phyloP scores from a whole-genome alignment of 2,797 vertebrate genomes.

The Diplodus sargus region DNA sequence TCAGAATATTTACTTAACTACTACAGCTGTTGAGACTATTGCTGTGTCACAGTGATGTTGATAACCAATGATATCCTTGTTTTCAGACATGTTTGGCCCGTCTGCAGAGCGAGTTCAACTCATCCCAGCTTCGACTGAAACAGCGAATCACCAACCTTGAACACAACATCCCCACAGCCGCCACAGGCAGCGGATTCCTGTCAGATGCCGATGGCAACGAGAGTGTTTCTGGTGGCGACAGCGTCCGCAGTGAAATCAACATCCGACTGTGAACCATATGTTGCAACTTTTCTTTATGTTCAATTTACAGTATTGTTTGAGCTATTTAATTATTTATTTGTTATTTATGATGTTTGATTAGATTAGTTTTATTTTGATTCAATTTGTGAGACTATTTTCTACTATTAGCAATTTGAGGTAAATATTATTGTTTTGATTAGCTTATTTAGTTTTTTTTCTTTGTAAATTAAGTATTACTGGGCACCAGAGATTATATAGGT shows the following conservation, averaged over 20 bases:
- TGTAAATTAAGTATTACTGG: too few species aligned
- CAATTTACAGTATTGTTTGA: too few species aligned
- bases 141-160: conserved; percentile 90
- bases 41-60: too few species aligned
- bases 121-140: conserved; percentile 91
- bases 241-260: conserved; percentile 74
- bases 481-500: too few species aligned
- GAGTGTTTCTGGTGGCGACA: conserved; percentile 66
- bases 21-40: not conserved
- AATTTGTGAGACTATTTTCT: too few species aligned
- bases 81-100: conserved; percentile 85
- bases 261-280: conserved; percentile 66
- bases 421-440: too few species aligned
- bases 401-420: too few species aligned
- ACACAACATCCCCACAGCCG: conserved; percentile 40
- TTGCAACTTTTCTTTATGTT: too few species aligned
- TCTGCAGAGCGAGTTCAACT: conserved; percentile 89
- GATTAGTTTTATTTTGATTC: too few species aligned
- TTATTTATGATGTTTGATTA: too few species aligned
- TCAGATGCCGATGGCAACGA: conserved; percentile 75
- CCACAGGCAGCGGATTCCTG: conserved; percentile 77
- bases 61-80: not conserved
- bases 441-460: too few species aligned
- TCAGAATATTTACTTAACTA: conserved; percentile 2
- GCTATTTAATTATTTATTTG: too few species aligned